Evolutionary conservation across 2,888 invertebrate species (phyloP).

Genomic region (Trichogramma evanescens): DNA sequence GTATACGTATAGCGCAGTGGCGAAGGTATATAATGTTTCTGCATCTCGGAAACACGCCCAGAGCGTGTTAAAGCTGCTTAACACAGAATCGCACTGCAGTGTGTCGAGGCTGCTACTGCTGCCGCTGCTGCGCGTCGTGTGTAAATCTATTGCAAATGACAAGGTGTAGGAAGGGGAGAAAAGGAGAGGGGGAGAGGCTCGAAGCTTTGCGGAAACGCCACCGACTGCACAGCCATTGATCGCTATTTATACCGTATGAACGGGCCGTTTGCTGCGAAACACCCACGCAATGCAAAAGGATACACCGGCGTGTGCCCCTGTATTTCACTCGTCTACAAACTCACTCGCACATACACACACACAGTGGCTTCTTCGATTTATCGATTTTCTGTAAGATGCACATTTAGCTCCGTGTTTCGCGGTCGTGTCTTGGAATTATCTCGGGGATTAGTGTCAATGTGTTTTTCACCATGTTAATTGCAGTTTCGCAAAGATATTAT

Average conservation of each 20-base stretch:
- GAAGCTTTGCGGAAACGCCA: conserved; percentile 9
- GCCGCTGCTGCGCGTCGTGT: neutral
- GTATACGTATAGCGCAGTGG: no score
- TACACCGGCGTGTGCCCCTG: neutral
- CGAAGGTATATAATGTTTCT: no score
- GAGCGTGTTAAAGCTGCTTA: conserved; percentile 23
- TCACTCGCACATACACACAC: neutral
- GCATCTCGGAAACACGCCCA: conserved; percentile 10
- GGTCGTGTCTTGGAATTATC: no score
- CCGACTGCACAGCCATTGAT: conserved; percentile 6
- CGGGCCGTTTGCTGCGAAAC: neutral
- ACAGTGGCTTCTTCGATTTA: no score
- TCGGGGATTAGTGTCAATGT: no score
- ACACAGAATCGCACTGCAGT: neutral
- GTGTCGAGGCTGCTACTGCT: no score
- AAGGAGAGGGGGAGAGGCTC: neutral
- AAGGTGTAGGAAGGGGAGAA: conserved; percentile 2
- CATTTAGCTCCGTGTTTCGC: no score
- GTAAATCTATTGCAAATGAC: conserved; percentile 19
- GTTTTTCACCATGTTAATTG: no score
- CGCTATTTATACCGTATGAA: conserved; percentile 9
- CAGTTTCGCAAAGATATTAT: no score
- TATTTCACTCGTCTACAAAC: neutral
- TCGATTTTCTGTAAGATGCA: no score
- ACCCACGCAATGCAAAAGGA: neutral